Base-by-base conservation (phyloP, 2,888 invertebrate genomes). In the Gisinianus flammeolus region DNA sequence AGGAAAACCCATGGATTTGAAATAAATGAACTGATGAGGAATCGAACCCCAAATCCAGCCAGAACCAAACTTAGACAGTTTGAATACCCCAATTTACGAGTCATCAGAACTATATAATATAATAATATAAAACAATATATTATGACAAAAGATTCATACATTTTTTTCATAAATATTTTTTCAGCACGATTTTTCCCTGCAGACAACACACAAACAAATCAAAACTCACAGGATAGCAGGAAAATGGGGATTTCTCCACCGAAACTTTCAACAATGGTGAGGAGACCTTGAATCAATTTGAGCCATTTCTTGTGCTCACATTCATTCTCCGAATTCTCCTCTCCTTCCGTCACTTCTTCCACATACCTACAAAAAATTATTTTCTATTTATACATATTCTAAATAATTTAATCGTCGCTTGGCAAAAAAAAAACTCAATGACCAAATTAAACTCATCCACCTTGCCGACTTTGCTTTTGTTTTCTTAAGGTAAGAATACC, bases 251-350 rank as follows among this genome's bases (percentile, higher is more conserved):
- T 22, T 62, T 62, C 62, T 24, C 62, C 62, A 22, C 4, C 22
- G 24, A 70, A 2, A 19, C 44, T 26, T 35, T 70, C 76, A 1
- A 64, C 19, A n/a, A 30, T 5, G 3, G 66, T 35, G 5, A 30
- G 1, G 12, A 54, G 30, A 24, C 76, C 76, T 28, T 76, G 68
- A 10, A 56, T 22, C 0, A 68, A 2, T 35, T 52, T 68, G 33
- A 76, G 19, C 62, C 75, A 75, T 2, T 26, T 26, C 22, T 28
- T 28, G 4, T 54, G 33, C 2, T 44, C 76, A n/a, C 76, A 76
- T n/a, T n/a, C 26, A 22, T 76, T 26, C 5, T 64, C 74, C 3
- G 10, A 19, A n/a, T 33, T 26, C 35, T 44, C 54, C 26, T 3
- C 24, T n/a, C 26, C 56, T 16, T 52, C 54, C 22, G 19, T 26